Evolutionary conservation across 2,888 invertebrate genomes (phyloP), one percentile per base, ranked within the genome.

Genomic region (Lathronympha strigana): DNA sequence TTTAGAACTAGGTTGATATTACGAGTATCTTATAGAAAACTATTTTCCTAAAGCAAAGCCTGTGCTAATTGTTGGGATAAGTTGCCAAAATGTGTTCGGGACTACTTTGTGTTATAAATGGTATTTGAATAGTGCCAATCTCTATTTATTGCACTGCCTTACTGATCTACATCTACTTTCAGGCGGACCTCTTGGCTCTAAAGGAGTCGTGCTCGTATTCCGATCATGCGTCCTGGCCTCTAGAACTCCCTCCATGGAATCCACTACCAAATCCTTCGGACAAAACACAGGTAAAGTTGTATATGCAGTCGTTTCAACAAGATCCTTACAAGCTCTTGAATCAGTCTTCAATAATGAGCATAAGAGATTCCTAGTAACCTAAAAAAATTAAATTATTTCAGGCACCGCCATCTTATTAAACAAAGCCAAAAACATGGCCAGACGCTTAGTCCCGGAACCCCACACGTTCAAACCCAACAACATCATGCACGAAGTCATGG

Each of bases 171-270:
- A 6, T 15, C 4, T 17, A 11, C 4, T 47, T 23, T 23, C 93
- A 33, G 94, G 94, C 61, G 94, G 94, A 17, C 90, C 88, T 28
- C 74, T 94, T 70, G 95, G 95, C 19, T 93, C 94, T 1, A 94
- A 93, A 64, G 94, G 93, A 61, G 93, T 95, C 3, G 93, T 95
- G 53, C 88, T 95, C 61, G 92, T 95, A 53, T 95, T 95, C 84
- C 90, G 94, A 73, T 95, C 95, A 74, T 93, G 93, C 70, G 94
- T 94, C 49, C 84, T 95, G 69, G 94, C 94, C 0, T 77, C 82
- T 0, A 73, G 83, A 19, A 86, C 88, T 1, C 87, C 90, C 0
- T 88, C 90, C 63, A 84, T 86, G 88, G 93, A 87, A 72, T 93
- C 82, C 1, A 77, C 88, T 67, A 93, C 86, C 49, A 90, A 86